Base-by-base conservation (phyloP, 1,140 invertebrate genomes). In the Trichonephila clavata region DNA sequence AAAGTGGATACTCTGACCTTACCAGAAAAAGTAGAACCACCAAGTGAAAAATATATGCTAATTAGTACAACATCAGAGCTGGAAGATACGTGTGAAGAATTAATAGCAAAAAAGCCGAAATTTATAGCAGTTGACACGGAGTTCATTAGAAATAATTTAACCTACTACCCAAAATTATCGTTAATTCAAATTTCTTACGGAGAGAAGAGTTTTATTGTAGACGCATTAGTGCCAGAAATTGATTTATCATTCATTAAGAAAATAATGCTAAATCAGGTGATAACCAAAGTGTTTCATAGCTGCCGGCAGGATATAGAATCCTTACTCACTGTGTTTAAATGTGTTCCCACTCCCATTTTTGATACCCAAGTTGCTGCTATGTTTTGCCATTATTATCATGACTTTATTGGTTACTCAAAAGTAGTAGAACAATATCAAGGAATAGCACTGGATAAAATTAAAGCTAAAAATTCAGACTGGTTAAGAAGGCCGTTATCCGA, bases 101-200 rank as follows among this genome's bases (percentile, higher is more conserved):
- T 81, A 32, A 81, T 81, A 81, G 77, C 77, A 81, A 81, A 81
- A 81, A 81, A 81, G 77, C 77, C 27, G 77, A 81, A 81, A 81
- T 81, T 81, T 81, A 81, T 81, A 81, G 77, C 77, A 81, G 77
- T 81, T 81, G 77, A 81, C 77, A 81, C 77, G 77, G 77, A 81
- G 77, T 81, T 81, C 77, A 81, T 81, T 81, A 81, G 77, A 81
- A 81, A 81, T 81, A 81, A 81, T 81, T 81, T 81, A 81, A 81
- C 20, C 27, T 81, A 81, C 77, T 81, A 81, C 77, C 77, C 77
- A 81, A 81, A 81, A 81, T 81, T 81, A 81, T 81, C 77, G 77
- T 81, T 81, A 81, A 81, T 81, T 81, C 77, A 81, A 81, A 81
- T 81, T 81, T 81, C 77, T 81, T 81, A 81, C 77, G 77, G 77